A percentile compares a stretch with the other conserved stretches of the same genome.
phyloP scores from a whole-genome alignment of 23 tunicate species.

The Aplidium turbinatum region DNA sequence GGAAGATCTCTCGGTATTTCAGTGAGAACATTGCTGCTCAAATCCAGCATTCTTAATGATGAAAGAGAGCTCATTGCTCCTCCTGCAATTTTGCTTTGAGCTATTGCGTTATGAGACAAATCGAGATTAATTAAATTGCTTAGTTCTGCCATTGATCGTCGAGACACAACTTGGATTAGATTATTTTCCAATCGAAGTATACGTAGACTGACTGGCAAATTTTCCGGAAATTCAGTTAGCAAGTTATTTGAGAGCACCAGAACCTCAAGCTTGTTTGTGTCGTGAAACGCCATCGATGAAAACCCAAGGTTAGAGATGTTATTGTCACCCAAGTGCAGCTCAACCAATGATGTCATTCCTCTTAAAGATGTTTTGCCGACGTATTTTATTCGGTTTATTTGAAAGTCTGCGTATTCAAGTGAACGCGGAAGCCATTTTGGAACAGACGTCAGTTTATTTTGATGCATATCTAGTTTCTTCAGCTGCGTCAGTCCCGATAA shows the following conservation, averaged over 20 bases:
- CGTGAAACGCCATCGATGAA: conserved; percentile 53
- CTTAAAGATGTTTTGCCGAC: conserved; percentile 41
- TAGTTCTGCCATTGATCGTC: conserved; percentile 14
- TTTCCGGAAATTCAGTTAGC: conserved; percentile 47
- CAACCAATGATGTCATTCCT: conserved; percentile 34
- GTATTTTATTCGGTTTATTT: conserved; percentile 44
- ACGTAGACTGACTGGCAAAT: conserved; percentile 43
- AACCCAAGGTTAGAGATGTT: conserved; percentile 79
- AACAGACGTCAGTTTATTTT: conserved; percentile 50
- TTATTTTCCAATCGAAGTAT: conserved; percentile 44
- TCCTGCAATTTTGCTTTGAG: not conserved
- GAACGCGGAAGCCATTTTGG: conserved; percentile 57
- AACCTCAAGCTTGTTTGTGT: conserved; percentile 33
- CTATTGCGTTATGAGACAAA: conserved; percentile 41
- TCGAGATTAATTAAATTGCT: conserved; percentile 36
- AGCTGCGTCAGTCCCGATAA: conserved; percentile 23
- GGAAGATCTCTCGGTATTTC: conserved; percentile 52
- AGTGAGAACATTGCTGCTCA: conserved; percentile 32
- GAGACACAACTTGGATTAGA: conserved; percentile 22
- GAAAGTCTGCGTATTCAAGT: conserved; percentile 20
- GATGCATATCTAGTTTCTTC: conserved; percentile 29
- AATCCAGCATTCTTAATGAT: conserved; percentile 13
- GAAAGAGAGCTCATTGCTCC: not conserved
- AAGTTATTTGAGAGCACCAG: conserved; percentile 51
- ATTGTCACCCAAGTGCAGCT: conserved; percentile 64